These are phyloP conservation scores for Aphidoletes aphidimyza DNA, from an alignment of 2,888 invertebrate genomes.

Conservation along the genomic window DNA sequence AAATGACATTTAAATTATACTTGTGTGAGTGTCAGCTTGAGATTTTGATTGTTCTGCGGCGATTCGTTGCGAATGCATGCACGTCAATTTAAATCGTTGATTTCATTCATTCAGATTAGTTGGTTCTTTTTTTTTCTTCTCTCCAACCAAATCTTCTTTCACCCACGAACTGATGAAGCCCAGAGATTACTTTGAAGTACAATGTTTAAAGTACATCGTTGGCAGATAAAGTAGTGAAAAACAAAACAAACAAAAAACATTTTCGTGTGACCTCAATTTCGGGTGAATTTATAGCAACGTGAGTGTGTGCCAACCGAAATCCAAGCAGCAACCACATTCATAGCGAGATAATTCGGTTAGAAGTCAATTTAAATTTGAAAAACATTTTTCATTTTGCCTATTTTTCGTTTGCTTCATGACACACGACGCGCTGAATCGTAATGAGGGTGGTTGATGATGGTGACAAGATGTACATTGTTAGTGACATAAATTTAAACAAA, in stretches of 20 bases:
- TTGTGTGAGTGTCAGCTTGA: no score
- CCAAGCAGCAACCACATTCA: neutral
- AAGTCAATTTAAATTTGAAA: constrained; percentile 53
- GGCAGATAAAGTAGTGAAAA: no score
- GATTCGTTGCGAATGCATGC: neutral
- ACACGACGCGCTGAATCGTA: constrained; percentile 14
- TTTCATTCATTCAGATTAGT: constrained; percentile 32
- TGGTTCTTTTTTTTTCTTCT: neutral
- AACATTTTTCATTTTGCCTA: constrained; percentile 50
- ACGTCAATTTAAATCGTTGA: neutral
- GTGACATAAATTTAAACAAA: neutral
- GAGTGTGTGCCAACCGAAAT: no score
- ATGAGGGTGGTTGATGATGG: constrained; percentile 35
- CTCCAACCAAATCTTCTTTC: neutral
- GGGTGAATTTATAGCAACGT: no score
- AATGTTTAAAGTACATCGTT: no score
- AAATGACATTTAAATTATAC: constrained; percentile 47
- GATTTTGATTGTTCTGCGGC: neutral
- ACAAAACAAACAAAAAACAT: no score
- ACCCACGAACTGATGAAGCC: neutral
- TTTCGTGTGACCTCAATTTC: no score
- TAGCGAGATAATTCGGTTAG: constrained; percentile 45
- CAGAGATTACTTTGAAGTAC: no score
- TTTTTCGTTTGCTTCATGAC: neutral
- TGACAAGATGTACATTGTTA: constrained; percentile 34